Evolutionary conservation across 2,888 invertebrate genomes (phyloP), one percentile per base, ranked within the genome.

Genomic region (Troides helena): DNA sequence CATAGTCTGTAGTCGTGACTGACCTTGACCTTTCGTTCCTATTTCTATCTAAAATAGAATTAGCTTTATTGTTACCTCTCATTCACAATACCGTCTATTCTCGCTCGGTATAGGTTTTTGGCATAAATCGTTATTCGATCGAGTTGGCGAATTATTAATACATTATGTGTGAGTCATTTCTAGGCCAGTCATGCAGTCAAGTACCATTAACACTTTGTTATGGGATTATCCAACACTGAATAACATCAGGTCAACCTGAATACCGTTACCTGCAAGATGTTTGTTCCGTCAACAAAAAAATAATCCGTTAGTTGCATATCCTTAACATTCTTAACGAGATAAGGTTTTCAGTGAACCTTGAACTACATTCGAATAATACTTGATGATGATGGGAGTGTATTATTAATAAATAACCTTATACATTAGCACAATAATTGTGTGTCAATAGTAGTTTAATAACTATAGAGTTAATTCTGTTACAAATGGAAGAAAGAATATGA

Each of bases 161-260:
- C 18, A 53, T 53, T 53, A 68, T 63, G 53, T 25, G 18, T 43
- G 18, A 30, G 50, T 39, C 25, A 53, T 46, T 59, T 36, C 76
- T 53, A 53, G 53, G 53, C 53, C 53, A 53, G 53, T 53, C 53
- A 53, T n/a, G 53, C 53, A n/a, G 53, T n/a, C 53, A 53, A 53
- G 67, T 75, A 76, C 77, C 80, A 75, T 78, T 77, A 71, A 73
- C 77, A 72, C 76, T 80, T 82, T 81, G 79, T 82, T 81, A 78
- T 77, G 80, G 78, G 81, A 83, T 84, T 84, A 87, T 80, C 76
- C 74, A 74, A 73, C 73, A 75, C 64, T 50, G 67, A 73, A 79
- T 78, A 81, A 81, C 85, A 84, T 83, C 77, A 76, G 77, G 73
- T 72, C 76, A 84, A 76, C 85, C 86, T 77, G 75, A 85, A 88